Base-by-base conservation (phyloP, 1,140 invertebrate species). In the Lepeophtheirus salmonis region DNA sequence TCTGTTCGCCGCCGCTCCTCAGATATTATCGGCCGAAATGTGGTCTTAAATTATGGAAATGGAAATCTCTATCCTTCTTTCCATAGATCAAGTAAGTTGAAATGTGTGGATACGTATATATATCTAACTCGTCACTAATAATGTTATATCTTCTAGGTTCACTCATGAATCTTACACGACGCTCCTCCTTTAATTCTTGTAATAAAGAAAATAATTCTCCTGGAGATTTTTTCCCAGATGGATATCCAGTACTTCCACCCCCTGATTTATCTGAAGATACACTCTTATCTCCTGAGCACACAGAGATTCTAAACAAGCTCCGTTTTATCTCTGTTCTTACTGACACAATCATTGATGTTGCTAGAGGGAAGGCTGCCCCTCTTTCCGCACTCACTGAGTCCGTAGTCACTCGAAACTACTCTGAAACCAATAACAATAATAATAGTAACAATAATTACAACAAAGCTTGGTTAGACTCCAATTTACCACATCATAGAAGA, bases 271-370 rank as follows among this genome's bases (percentile, higher is more conserved):
- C 65, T 64, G 65, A 53, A 6, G 25, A 52, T 24, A 60, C 26
- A 50, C 60, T 49, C 48, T 62, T 62, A 58, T 56, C 69, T 73
- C 4, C 68, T 82, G 87, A 90, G 68, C 91, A 96, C 72, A 91
- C 90, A 72, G 88, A 94, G 70, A 89, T 86, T 3, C 72, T 96
- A 64, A 86, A 87, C 1, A 95, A 95, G 70, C 75, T 96, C 41
- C 89, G 89, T 68, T 96, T 94, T 73, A 86, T 94, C 14, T 72
- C 89, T 30, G 86, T 89, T 14, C 73, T 96, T 14, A 86, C 87
- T 54, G 86, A 90, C 64, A 92, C 87, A 67, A 83, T 96, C 24
- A 76, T 89, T 60, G 87, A 91, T 4, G 62, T 56, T 6, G 51
- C 51, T 17, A 18, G 21, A 16, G 48, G 23, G n/a, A 63, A 56